Base-by-base conservation (phyloP, 2,888 invertebrate genomes). In the Nesidiocoris tenuis region DNA sequence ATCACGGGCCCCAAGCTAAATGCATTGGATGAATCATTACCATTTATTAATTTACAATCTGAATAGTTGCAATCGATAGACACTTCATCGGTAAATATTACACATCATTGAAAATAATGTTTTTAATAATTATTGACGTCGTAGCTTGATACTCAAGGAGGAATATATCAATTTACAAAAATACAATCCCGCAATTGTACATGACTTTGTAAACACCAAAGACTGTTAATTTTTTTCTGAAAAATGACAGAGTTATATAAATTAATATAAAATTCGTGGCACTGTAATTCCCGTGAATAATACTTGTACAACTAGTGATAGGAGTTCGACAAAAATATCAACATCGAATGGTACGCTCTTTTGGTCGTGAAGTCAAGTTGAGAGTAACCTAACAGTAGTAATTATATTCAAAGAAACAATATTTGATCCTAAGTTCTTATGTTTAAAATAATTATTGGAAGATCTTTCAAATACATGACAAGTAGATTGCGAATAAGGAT, bases 151-250 rank as follows among this genome's bases (percentile, higher is more conserved):
- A 39, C 12, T 39, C 39, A 3, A 39, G 39, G 12, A 39, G 39
- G 12, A 39, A 39, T 39, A n/a, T n/a, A 56, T 64, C 56, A 39
- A 56, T 64, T 74, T 74, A 74, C 64, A 74, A 74, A 74, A 74
- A 74, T 74, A 74, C 74, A 65, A 22, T 63, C 65, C 64, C 74
- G 63, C 64, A 63, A 25, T 87, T 68, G 56, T 68, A 68, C 67
- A 68, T n/a, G n/a, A n/a, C n/a, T n/a, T n/a, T n/a, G n/a, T n/a
- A n/a, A n/a, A n/a, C n/a, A n/a, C n/a, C n/a, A n/a, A n/a, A n/a
- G n/a, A n/a, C n/a, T n/a, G n/a, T n/a, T n/a, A n/a, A n/a, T n/a
- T n/a, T n/a, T n/a, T n/a, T n/a, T n/a, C n/a, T n/a, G n/a, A n/a
- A n/a, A n/a, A n/a, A n/a, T n/a, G n/a, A n/a, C n/a, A n/a, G n/a